Conservation (phyloP, 2,113 vertebrate species). For the Axis porcinus region DNA sequence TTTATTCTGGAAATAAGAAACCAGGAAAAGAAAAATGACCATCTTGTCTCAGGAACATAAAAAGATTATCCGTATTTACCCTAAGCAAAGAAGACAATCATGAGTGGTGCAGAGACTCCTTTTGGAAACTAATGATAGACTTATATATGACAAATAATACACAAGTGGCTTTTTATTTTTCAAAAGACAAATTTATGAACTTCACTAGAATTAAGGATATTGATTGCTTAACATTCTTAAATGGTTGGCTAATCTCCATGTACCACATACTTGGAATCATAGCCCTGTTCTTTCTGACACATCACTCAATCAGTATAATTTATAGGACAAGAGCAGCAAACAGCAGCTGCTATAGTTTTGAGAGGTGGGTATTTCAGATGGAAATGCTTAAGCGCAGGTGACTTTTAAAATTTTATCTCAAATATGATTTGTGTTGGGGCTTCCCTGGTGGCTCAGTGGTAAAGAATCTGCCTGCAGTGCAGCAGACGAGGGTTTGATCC, state of each 20-base stretch:
- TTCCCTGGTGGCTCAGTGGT: neutral
- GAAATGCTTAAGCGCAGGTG: neutral
- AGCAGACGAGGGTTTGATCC: neutral
- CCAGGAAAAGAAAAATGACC: neutral
- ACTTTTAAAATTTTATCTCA: neutral
- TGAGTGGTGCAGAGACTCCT: neutral
- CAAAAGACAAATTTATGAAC: neutral
- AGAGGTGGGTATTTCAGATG: neutral
- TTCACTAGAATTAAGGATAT: conserved; percentile 15
- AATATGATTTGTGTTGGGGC: neutral
- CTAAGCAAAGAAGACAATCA: neutral
- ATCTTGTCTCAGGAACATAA: neutral
- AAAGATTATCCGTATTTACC: neutral
- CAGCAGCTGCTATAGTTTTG: neutral
- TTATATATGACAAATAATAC: neutral
- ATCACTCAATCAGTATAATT: conserved; percentile 55
- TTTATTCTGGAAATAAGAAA: neutral
- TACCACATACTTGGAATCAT: neutral
- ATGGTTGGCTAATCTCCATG: conserved; percentile 21
- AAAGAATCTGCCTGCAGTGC: neutral
- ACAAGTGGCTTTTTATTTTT: neutral
- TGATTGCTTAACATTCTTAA: conserved; percentile 65
- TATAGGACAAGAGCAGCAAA: neutral
- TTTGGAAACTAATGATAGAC: neutral
- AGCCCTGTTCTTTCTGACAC: conserved; percentile 24